Evolutionary conservation across 2,888 invertebrate genomes (phyloP).

Genomic region (Drosophila nr. medialis): DNA sequence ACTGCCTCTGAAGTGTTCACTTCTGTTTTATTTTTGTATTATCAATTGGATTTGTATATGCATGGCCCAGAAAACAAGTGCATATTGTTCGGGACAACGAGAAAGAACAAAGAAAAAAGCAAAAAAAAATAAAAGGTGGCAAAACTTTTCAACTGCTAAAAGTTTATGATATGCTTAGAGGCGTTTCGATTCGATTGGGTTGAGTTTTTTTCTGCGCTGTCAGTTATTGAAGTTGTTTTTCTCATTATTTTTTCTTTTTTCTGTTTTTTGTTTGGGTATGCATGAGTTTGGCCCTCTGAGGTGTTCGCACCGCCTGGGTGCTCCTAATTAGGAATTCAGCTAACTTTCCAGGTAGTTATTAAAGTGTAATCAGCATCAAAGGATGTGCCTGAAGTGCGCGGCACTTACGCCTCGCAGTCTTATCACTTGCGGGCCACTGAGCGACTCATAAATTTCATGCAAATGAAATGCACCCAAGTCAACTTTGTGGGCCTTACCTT

Average conservation of each 20-base stretch:
- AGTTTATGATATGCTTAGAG: conserved; percentile 57
- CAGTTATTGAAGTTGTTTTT: conserved; percentile 37
- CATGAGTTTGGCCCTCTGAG: conserved; percentile 5
- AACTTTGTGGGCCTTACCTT: conserved; percentile 32
- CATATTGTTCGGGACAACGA: conserved; percentile 40
- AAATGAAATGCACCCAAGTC: conserved; percentile 56
- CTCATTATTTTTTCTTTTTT: neutral
- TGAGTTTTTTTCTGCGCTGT: conserved; percentile 37
- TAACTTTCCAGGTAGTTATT: conserved; percentile 23
- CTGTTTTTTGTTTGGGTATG: neutral
- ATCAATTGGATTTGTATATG: conserved; percentile 42
- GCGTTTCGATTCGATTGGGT: conserved; percentile 50
- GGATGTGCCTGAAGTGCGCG: conserved; percentile 25
- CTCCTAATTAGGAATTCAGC: conserved; percentile 38
- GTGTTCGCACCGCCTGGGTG: conserved; percentile 1
- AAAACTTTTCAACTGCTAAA: conserved; percentile 58
- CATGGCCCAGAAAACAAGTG: conserved; percentile 28
- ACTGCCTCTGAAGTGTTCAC: neutral
- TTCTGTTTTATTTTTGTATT: conserved; percentile 33
- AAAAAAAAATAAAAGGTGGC: conserved; percentile 2
- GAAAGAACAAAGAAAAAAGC: conserved; percentile 1
- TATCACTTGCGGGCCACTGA: conserved; percentile 22
- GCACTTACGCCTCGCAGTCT: conserved; percentile 26
- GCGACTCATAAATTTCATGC: conserved; percentile 47
- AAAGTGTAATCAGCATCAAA: conserved; percentile 35